Percentiles rank a stretch among this genome's conserved stretches.
Evolutionary conservation across 2,888 invertebrate genomes (phyloP).

Genomic region (Conistra vaccinii): DNA sequence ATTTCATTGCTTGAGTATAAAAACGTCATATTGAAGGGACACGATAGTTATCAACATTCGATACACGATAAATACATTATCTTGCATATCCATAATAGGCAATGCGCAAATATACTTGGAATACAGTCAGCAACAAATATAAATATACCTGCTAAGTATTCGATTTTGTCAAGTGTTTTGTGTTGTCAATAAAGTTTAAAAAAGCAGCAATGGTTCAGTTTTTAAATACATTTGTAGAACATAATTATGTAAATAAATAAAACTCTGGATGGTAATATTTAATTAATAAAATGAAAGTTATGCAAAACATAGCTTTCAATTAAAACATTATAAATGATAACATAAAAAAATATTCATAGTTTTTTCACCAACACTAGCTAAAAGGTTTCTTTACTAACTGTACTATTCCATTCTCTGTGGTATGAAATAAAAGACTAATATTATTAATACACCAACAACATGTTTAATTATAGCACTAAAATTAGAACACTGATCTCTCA

Average conservation of each 20-base stretch:
- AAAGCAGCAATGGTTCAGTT: not conserved
- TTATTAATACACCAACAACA: not conserved
- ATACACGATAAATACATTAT: constrained; percentile 1
- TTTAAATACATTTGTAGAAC: not conserved
- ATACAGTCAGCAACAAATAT: constrained; percentile 2
- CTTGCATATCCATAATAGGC: not conserved
- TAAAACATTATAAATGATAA: not conserved
- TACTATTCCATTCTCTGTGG: not conserved
- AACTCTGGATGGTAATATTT: not conserved
- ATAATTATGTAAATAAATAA: not conserved
- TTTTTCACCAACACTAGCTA: not conserved
- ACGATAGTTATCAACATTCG: constrained; percentile 13
- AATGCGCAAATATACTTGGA: not conserved
- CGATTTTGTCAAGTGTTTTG: not conserved
- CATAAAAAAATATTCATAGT: not conserved
- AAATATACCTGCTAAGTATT: not conserved
- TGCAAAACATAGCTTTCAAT: not conserved
- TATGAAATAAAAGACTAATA: not conserved
- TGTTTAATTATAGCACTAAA: not conserved
- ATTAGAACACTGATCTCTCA: too few species aligned
- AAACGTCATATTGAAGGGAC: not conserved
- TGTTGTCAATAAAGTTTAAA: too few species aligned
- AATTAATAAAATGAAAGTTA: not conserved
- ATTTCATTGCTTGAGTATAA: not conserved
- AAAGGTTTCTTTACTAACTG: not conserved